These are phyloP conservation scores for Nephila pilipes DNA, from an alignment of 1,140 invertebrate species.

Conservation along the genomic window DNA sequence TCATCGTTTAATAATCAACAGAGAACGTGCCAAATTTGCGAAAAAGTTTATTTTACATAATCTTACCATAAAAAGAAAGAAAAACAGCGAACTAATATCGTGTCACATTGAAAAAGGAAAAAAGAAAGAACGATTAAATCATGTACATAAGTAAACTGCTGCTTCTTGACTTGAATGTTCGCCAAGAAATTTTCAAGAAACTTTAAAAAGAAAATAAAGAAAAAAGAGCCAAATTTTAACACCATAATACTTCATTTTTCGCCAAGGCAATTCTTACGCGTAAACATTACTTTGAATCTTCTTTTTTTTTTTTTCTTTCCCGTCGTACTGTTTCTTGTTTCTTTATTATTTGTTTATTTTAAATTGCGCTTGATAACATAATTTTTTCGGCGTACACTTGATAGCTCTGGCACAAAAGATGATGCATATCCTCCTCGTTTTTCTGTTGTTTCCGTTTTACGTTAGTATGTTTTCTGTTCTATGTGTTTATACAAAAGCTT, in stretches of 20 bases:
- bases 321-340: not conserved
- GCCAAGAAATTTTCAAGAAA: constrained; percentile 45
- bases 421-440: constrained; percentile 30
- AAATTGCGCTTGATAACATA: constrained; percentile 69
- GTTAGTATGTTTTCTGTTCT: constrained; percentile 10
- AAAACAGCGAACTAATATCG: not conserved
- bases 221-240: not conserved
- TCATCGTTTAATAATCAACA: constrained; percentile 2
- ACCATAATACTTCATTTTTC: constrained; percentile 56
- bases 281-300: not conserved
- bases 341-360: constrained; percentile 65
- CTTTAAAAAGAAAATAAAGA: not conserved
- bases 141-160: not conserved
- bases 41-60: constrained; percentile 16
- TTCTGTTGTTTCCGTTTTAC: constrained; percentile 38
- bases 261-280: not conserved
- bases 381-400: constrained; percentile 53
- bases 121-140: not conserved
- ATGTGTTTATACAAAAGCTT: constrained; percentile 64
- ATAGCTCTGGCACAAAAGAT: constrained; percentile 44
- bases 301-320: not conserved
- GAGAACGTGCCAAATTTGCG: constrained; percentile 3
- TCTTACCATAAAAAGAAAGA: not conserved
- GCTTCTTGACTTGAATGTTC: constrained; percentile 37
- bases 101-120: constrained; percentile 22